Base-by-base conservation (phyloP, 2,113 vertebrate species). In the Thamnaconus septentrionalis region DNA sequence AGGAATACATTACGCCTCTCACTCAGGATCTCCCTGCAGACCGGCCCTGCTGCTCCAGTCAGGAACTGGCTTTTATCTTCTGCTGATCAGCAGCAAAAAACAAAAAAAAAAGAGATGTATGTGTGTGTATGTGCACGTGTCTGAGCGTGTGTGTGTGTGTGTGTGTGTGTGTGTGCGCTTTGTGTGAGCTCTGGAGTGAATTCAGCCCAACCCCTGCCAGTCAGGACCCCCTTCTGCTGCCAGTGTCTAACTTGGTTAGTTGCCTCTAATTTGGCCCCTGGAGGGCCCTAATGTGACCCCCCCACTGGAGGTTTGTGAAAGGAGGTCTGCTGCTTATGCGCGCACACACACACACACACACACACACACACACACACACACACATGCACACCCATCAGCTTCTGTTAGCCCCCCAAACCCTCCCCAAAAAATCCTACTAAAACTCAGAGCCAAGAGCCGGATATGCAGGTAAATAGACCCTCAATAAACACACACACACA, bases 51-150 rank as follows among this genome's bases (percentile, higher is more conserved):
- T 72, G 69, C 78, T 67, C 53, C 69, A 83, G 83, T 83, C 83
- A 85, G 85, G 83, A 86, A 86, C 66, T 50, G 80, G 72, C 82
- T 86, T 83, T 89, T 86, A 87, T 89, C 83, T 84, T 82, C 66
- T 66, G 74, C 83, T 80, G 79, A 89, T 89, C 85, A 80, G 52
- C 43, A 7, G 66, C 74, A 69, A 85, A 82, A 86, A 80, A 87
- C 71, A 85, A 82, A 86, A 80, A 87, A 82, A 83, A 76, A 83
- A 61, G 65, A 62, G 61, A 9, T 61, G 59, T 63, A 62, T 54
- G 56, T 63, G 47, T 51, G 42, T 58, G 57, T 53, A 64, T 54
- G 75, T 68, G 60, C 55, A 62, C 60, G 40, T 64, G 73, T 49
- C 6, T 61, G 52, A 44, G 44, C 41, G 7, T 11, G 60, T 31